Base-by-base conservation (phyloP, 2,888 invertebrate genomes). In the Dorcus hopei region DNA sequence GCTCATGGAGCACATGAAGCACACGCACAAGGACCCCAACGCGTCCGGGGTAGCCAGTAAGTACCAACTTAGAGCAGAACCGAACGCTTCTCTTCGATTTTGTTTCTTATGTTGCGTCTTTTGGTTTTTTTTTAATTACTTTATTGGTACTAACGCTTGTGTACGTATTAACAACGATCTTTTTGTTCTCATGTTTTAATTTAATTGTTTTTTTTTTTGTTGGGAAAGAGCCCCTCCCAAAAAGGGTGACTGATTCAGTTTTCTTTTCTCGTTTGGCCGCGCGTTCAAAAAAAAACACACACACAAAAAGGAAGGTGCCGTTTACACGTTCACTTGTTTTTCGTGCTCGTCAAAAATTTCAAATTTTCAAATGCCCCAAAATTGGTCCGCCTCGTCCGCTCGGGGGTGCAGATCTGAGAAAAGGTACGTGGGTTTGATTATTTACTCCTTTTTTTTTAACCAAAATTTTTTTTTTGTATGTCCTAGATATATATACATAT, bases 1-100 rank as follows among this genome's bases (percentile, higher is more conserved):
- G 57, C 86, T 95, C 62, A 93, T 95, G 85, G 95, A 95, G 80
- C 95, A 95, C 80, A 95, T 95, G 95, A 95, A 95, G 81, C 91
- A 92, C 78, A 91, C 92, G 54, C 95, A 95, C 81, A 95, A 95
- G 84, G 95, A 95, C 75, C 94, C 93, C 41, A 91, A 91, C 79
- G 90, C 91, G 68, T 89, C 90, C 70, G 91, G 91, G 77, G 91
- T 91, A 81, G 90, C 91, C 83, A 91, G 92, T 92, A 90, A 90
- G 90, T 88, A 80, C 26, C 26, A 33, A 33, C 26, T 33, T 33
- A 33, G 26, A 33, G 26, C 26, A 33, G 26, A 33, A 33, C 26
- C 26, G 26, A 33, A 33, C 26, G n/a, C 14, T 40, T 40, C 14
- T 38, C 9, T 38, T 51, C 40, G 26, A 49, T 11, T 49, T 49